phyloP scores from a whole-genome alignment of 2,888 invertebrate species.

The Acrocera orbiculus region DNA sequence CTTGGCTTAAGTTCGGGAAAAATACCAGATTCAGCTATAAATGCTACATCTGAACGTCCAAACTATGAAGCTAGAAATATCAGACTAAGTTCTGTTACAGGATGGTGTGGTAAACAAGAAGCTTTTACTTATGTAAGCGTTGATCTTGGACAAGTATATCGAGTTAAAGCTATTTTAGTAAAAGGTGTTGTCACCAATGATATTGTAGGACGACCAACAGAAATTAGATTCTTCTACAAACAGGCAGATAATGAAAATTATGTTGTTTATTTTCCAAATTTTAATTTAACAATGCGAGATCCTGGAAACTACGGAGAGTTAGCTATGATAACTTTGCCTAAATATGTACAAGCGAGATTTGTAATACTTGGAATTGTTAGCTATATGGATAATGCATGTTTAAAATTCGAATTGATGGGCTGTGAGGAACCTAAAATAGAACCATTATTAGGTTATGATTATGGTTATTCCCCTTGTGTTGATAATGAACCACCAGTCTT shows the following conservation, averaged over 20 bases:
- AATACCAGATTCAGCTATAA: constrained; percentile 89
- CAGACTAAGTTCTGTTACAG: constrained; percentile 78
- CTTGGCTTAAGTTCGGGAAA: constrained; percentile 78
- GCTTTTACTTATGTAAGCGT: constrained; percentile 92
- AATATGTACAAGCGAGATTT: constrained; percentile 84
- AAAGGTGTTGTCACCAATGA: constrained; percentile 91
- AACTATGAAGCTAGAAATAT: constrained; percentile 84
- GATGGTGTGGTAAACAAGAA: constrained; percentile 95
- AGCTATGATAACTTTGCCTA: constrained; percentile 87
- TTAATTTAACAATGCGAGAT: constrained; percentile 83
- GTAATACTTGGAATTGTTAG: constrained; percentile 90
- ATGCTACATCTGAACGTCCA: constrained; percentile 82
- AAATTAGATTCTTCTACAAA: constrained; percentile 94
- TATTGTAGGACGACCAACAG: constrained; percentile 87
- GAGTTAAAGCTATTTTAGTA: constrained; percentile 81
- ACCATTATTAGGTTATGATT: constrained; percentile 78
- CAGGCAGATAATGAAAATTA: constrained; percentile 86
- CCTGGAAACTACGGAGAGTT: constrained; percentile 94
- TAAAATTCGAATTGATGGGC: constrained; percentile 91
- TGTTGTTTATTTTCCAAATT: constrained; percentile 93
- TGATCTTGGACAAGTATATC: constrained; percentile 80
- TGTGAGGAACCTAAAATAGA: constrained; percentile 74
- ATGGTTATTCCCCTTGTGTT: constrained; percentile 85
- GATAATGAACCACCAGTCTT: constrained; percentile 93
- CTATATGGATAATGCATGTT: constrained; percentile 90